Percentiles rank a stretch among this genome's conserved stretches.
These are phyloP conservation scores for Drosophila malerkotliana DNA, from an alignment of 1,140 invertebrate species.

Conservation along the genomic window DNA sequence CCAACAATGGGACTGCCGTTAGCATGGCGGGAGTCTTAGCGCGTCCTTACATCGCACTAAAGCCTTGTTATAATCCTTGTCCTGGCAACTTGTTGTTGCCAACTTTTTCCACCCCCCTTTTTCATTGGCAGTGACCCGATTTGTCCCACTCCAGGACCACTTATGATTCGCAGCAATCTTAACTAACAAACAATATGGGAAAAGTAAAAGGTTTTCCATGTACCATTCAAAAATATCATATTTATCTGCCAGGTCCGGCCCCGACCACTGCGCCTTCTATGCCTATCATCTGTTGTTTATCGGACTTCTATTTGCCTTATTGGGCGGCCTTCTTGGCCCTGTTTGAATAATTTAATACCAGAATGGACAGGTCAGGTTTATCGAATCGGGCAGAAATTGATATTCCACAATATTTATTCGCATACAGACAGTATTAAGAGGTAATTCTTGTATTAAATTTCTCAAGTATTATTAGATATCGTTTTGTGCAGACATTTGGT, in stretches of 20 bases:
- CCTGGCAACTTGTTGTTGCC: constrained; percentile 25
- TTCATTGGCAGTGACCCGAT: constrained; percentile 33
- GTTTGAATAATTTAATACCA: constrained; percentile 53
- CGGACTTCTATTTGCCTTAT: constrained; percentile 24
- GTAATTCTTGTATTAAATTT: neutral
- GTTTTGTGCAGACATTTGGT: too few species aligned
- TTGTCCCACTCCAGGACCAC: neutral
- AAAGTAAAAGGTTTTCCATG: constrained; percentile 58
- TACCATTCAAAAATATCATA: constrained; percentile 42
- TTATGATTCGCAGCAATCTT: constrained; percentile 26
- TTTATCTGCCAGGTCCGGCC: constrained; percentile 3
- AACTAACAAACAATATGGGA: constrained; percentile 51
- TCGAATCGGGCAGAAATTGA: neutral
- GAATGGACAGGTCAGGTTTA: constrained; percentile 47
- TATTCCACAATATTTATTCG: neutral
- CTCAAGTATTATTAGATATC: too few species aligned
- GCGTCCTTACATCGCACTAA: constrained; percentile 27
- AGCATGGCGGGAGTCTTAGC: constrained; percentile 27
- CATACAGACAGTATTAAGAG: too few species aligned
- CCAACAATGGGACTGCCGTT: constrained; percentile 61
- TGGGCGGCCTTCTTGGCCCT: constrained; percentile 12
- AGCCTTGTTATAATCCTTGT: constrained; percentile 55
- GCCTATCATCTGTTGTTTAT: constrained; percentile 47
- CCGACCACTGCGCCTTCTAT: constrained; percentile 20
- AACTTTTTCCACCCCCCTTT: constrained; percentile 23